phyloP scores from a whole-genome alignment of 2,888 invertebrate species.

The Drosophila paranaensis region DNA sequence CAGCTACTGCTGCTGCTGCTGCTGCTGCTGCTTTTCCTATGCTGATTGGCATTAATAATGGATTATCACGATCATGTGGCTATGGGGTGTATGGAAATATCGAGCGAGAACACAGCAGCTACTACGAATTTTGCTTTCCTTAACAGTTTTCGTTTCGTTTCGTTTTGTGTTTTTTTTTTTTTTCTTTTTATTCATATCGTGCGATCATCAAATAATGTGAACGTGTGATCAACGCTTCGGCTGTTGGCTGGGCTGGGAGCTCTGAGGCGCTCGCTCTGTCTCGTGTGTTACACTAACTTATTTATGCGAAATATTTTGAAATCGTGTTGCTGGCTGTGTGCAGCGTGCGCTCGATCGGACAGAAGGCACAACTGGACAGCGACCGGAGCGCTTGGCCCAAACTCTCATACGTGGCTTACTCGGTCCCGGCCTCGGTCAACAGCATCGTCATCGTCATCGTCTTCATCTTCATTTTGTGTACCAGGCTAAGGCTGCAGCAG shows the following conservation, averaged over 20 bases:
- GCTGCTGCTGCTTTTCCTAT: constrained; percentile 70
- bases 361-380: constrained; percentile 38
- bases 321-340: constrained; percentile 78
- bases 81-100: constrained; percentile 81
- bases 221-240: constrained; percentile 81
- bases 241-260: constrained; percentile 31
- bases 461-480: constrained; percentile 44
- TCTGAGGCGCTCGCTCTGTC: constrained; percentile 23
- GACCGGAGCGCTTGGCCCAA: constrained; percentile 34
- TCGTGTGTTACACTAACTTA: constrained; percentile 84
- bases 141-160: constrained; percentile 39
- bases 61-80: constrained; percentile 84
- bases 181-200: constrained; percentile 75
- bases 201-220: constrained; percentile 83
- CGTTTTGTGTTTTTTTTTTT: no score
- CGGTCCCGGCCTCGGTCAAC: constrained; percentile 45
- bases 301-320: constrained; percentile 83
- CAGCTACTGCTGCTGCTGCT: constrained; percentile 37
- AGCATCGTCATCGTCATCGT: constrained; percentile 61
- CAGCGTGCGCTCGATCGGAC: constrained; percentile 75
- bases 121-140: constrained; percentile 53
- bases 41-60: constrained; percentile 86
- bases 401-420: constrained; percentile 58
- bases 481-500: constrained; percentile 23
- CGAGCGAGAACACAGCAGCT: constrained; percentile 53